phyloP scores from a whole-genome alignment of 2,113 vertebrate species.

The Cairina moschata region DNA sequence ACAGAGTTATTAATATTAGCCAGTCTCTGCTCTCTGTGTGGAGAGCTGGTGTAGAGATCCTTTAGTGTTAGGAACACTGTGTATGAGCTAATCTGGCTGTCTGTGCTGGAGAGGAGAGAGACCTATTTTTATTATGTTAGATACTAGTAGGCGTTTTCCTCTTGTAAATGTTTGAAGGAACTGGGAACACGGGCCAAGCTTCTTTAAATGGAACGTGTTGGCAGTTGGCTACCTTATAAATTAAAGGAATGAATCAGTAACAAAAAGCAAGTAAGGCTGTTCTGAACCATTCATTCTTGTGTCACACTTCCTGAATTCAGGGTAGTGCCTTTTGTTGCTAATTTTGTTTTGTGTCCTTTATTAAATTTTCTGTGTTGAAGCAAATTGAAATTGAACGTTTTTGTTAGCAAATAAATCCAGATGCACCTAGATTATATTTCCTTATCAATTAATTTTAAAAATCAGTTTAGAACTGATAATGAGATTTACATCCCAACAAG shows the following conservation, averaged over 20 bases:
- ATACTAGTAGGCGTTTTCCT: neutral
- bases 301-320: neutral
- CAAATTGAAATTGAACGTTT: neutral
- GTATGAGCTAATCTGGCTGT: neutral
- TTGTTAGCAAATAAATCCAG: slow-evolving; percentile 22
- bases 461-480: neutral
- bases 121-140: slow-evolving; percentile 17
- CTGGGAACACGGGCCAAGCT: neutral
- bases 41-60: neutral
- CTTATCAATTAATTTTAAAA: neutral
- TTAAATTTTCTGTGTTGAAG: neutral
- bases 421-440: neutral
- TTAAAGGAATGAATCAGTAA: slow-evolving; percentile 20
- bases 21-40: neutral
- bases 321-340: neutral
- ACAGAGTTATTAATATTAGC: neutral
- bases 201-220: slow-evolving; percentile 20
- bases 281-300: neutral
- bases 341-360: neutral
- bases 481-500: neutral
- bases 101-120: neutral
- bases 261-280: neutral
- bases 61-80: neutral
- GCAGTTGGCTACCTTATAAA: slow-evolving; percentile 13
- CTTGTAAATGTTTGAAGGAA: slow-evolving; percentile 21